phyloP scores from a whole-genome alignment of 2,888 invertebrate genomes.

The Vesta saturnalis region DNA sequence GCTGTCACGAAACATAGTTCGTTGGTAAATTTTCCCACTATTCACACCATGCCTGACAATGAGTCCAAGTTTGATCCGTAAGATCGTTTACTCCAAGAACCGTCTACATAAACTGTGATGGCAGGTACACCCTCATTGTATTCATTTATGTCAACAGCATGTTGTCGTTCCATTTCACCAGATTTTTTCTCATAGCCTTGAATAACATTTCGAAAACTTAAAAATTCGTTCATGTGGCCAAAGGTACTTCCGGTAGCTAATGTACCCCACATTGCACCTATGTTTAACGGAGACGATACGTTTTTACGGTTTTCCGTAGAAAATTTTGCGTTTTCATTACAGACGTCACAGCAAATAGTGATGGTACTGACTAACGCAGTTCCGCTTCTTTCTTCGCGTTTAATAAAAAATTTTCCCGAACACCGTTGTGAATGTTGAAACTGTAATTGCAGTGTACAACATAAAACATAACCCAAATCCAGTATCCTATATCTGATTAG shows the following conservation, averaged over 20 bases:
- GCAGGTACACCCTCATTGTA: background rate
- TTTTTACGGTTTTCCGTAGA: too few relatives aligned
- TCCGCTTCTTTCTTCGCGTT: too few relatives aligned
- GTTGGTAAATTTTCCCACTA: background rate
- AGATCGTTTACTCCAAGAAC: background rate
- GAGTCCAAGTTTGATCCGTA: constrained; percentile 2
- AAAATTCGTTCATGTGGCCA: background rate
- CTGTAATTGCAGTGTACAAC: too few relatives aligned
- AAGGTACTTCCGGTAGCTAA: background rate
- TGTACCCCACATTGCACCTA: background rate
- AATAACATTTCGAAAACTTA: background rate
- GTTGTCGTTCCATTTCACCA: background rate
- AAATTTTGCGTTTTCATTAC: too few relatives aligned
- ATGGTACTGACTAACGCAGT: too few relatives aligned
- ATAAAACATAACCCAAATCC: too few relatives aligned
- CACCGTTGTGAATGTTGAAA: too few relatives aligned
- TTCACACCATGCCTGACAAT: background rate
- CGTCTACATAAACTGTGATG: background rate
- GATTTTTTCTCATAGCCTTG: background rate
- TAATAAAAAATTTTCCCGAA: too few relatives aligned
- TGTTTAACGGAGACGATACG: too few relatives aligned
- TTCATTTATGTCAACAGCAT: background rate
- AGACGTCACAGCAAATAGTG: too few relatives aligned
- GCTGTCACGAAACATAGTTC: background rate
- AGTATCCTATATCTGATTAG: too few relatives aligned